phyloP scores from a whole-genome alignment of 1,140 invertebrate genomes.

The Popillia japonica region DNA sequence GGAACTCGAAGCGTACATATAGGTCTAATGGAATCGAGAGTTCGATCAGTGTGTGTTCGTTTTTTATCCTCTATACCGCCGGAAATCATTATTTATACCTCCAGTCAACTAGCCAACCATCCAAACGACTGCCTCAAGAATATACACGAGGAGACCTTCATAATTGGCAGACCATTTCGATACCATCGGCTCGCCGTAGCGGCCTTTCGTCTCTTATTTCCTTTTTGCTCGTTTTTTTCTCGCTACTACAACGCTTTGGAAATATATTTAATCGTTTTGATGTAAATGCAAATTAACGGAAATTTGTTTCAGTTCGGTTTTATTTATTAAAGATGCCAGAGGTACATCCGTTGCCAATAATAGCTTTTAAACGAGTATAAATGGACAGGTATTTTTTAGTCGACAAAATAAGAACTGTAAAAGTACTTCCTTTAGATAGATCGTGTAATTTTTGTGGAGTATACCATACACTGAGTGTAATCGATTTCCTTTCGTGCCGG shows the following conservation, averaged over 20 bases:
- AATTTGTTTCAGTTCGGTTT: conserved; percentile 27
- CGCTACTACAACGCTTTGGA: background rate
- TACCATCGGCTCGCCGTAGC: background rate
- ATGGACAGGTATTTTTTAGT: background rate
- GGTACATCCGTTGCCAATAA: conserved; percentile 25
- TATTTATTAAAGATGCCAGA: conserved; percentile 32
- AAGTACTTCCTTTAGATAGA: conserved; percentile 3
- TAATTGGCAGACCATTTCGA: conserved; percentile 31
- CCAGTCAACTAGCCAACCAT: conserved; percentile 6
- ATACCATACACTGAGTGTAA: background rate
- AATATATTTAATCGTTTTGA: background rate
- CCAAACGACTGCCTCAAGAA: conserved; percentile 8
- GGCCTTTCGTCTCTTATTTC: background rate
- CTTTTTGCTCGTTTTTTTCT: conserved; percentile 5
- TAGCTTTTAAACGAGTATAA: conserved; percentile 25
- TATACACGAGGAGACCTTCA: conserved; percentile 11
- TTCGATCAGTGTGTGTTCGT: conserved; percentile 6
- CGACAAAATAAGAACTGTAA: background rate
- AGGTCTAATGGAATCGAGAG: conserved; percentile 22
- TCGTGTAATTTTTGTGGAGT: background rate
- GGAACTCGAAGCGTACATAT: background rate
- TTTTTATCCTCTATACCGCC: background rate
- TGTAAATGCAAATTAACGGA: conserved; percentile 32
- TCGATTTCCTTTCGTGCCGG: background rate
- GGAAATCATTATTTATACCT: conserved; percentile 35